phyloP scores from a whole-genome alignment of 2,888 invertebrate genomes.

The Mactromeris polynyma region DNA sequence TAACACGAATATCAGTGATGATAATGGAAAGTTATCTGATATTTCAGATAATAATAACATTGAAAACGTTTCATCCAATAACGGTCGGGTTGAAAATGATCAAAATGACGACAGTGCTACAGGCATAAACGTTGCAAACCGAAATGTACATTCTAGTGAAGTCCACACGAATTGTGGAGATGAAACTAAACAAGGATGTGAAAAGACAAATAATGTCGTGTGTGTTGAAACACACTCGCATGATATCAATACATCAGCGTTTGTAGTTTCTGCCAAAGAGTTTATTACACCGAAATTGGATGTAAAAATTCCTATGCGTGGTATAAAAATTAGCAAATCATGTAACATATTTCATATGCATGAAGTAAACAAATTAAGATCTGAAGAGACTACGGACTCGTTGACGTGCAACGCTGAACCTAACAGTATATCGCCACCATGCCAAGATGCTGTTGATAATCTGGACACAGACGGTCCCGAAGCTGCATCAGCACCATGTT shows the following conservation, averaged over 20 bases:
- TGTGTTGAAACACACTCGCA: not conserved
- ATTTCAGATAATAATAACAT: not conserved
- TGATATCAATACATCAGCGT: not conserved
- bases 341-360: not conserved
- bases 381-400: not conserved
- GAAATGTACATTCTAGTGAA: not conserved
- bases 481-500: not conserved
- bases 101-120: not conserved
- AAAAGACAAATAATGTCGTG: not conserved
- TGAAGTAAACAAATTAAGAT: not conserved
- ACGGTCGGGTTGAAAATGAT: not conserved
- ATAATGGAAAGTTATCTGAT: not conserved
- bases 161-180: not conserved
- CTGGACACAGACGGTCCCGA: not conserved
- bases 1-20: not conserved
- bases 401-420: not conserved
- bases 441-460: not conserved
- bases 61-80: not conserved
- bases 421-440: not conserved
- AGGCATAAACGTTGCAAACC: not conserved
- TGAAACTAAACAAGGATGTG: not conserved
- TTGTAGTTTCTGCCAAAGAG: not conserved
- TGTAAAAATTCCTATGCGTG: not conserved
- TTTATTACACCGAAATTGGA: not conserved
- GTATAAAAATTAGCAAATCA: not conserved